Conservation (phyloP, 2,888 invertebrate genomes). For the Dichetophora obliterata region DNA sequence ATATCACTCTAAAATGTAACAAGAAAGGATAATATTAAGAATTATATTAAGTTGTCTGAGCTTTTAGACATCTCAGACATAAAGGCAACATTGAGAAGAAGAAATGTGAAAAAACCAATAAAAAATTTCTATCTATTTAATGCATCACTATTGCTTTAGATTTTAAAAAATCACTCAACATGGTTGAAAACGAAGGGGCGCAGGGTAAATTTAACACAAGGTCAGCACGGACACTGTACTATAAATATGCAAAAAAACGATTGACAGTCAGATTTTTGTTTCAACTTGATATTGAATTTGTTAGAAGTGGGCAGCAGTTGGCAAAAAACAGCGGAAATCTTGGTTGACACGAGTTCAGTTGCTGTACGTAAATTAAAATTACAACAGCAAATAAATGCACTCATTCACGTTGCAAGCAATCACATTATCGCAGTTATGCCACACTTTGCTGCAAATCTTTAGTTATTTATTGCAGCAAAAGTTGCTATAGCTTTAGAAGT, state of each 20-base stretch:
- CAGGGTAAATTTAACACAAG: background rate
- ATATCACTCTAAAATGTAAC: no score
- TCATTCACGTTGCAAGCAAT: background rate
- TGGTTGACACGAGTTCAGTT: background rate
- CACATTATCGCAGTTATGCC: background rate
- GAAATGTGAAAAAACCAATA: no score
- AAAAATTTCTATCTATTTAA: no score
- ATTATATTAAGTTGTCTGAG: no score
- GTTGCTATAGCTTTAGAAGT: background rate
- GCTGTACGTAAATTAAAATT: background rate
- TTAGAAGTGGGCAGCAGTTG: constrained; percentile 17
- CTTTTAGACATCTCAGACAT: no score
- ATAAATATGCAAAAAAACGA: background rate
- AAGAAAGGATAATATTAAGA: no score
- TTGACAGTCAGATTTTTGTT: background rate
- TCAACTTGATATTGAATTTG: constrained; percentile 27
- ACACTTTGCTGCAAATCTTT: background rate
- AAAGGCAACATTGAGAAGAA: no score
- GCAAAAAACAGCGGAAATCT: background rate
- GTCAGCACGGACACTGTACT: background rate
- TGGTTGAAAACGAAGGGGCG: background rate
- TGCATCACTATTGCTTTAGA: no score
- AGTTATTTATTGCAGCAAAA: background rate
- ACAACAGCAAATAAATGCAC: background rate
- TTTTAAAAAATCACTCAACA: no score